Percentiles rank a stretch among this genome's conserved stretches.
phyloP scores from a whole-genome alignment of 2,888 invertebrate genomes.

The Chirona hameri region DNA sequence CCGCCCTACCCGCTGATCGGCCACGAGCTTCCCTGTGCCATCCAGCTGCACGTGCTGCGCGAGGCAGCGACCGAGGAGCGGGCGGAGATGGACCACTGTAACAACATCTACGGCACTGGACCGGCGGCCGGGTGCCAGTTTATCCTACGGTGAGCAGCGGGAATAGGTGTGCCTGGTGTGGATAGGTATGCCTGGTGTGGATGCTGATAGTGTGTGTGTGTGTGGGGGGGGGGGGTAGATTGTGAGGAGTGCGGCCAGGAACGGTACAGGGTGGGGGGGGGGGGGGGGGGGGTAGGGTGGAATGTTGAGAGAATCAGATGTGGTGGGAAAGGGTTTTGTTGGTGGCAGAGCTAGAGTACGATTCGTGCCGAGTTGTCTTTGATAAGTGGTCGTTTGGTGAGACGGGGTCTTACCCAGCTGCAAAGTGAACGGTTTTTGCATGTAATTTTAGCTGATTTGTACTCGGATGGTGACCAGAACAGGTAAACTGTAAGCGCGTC shows the following conservation, averaged over 20 bases:
- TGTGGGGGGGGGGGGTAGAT: neutral
- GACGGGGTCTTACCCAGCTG: no score
- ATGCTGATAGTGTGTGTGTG: no score
- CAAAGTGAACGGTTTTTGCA: no score
- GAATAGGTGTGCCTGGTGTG: neutral
- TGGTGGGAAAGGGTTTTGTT: neutral
- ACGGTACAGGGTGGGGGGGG: neutral
- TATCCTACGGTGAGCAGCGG: conserved; percentile 49
- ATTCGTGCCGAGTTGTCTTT: no score
- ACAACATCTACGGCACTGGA: neutral
- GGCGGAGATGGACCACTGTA: conserved; percentile 32
- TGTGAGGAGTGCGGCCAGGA: neutral
- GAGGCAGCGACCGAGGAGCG: conserved; percentile 37
- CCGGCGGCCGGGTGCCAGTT: conserved; percentile 49
- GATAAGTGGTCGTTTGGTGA: no score
- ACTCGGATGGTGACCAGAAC: no score
- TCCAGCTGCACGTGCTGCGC: conserved; percentile 69
- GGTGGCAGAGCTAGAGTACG: neutral
- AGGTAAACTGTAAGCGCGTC: no score
- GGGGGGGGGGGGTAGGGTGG: neutral
- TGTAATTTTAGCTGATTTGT: no score
- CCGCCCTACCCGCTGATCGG: conserved; percentile 74
- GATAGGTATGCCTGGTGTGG: neutral
- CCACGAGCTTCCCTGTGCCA: conserved; percentile 76
- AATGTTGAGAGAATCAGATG: neutral